Conservation (phyloP, 2,888 invertebrate species). For the Latrodectus elegans region DNA sequence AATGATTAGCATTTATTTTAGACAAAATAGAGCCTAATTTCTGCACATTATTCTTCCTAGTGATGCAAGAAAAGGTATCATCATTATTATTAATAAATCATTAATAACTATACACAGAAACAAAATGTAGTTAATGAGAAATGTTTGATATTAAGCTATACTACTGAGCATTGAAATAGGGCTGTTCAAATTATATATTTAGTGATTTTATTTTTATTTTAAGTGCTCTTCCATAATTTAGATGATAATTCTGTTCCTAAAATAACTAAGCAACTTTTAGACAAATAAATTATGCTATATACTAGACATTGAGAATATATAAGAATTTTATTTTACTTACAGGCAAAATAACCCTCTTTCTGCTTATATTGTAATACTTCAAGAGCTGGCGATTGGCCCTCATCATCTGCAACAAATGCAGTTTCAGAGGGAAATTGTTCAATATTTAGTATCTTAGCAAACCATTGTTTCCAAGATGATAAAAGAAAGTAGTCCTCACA, state of each 20-base stretch:
- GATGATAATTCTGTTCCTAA: neutral
- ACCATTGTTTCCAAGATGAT: conserved; percentile 52
- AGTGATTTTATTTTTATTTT: neutral
- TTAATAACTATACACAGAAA: too few species aligned
- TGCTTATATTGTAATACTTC: conserved; percentile 75
- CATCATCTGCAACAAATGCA: conserved; percentile 27
- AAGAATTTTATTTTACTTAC: conserved; percentile 26
- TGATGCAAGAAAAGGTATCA: too few species aligned
- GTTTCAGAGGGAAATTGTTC: neutral
- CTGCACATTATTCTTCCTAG: too few species aligned
- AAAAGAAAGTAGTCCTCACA: conserved; percentile 29
- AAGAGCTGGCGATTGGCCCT: conserved; percentile 76
- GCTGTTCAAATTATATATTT: neutral
- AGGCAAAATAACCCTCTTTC: conserved; percentile 75
- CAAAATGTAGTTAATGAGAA: too few species aligned
- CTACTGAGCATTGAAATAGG: neutral
- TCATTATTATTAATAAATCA: too few species aligned
- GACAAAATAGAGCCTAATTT: too few species aligned
- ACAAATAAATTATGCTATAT: neutral
- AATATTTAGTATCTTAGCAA: conserved; percentile 10
- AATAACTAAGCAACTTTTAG: neutral
- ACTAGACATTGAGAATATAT: too few species aligned
- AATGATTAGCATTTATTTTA: too few species aligned
- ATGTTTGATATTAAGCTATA: too few species aligned
- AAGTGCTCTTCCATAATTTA: neutral